Base-by-base conservation (phyloP, 1,140 invertebrate genomes). In the Brachystomella parvula region DNA sequence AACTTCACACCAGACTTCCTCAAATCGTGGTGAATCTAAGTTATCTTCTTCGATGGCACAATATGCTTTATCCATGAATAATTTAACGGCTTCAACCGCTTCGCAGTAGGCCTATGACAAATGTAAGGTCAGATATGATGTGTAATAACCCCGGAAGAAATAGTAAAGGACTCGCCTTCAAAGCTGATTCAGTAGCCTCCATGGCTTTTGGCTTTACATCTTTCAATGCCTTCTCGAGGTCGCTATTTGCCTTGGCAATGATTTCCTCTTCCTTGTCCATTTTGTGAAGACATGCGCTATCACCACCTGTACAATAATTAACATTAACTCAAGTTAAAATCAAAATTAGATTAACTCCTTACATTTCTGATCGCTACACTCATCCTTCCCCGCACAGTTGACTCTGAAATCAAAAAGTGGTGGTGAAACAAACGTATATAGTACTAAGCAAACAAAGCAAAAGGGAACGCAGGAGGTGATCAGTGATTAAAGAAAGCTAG, bases 21-120 rank as follows among this genome's bases (percentile, higher is more conserved):
- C 71, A 47, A 73, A 73, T 9, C 64, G 68, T 33, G 71, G 71
- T 29, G 71, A 73, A 17, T 68, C 69, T 29, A 73, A 58, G 32
- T 60, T 65, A 21, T 71, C 69, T 19, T 70, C 64, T 33, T 68
- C 69, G 33, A 73, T 68, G 15, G 71, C 71, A 63, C 71, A 73
- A 53, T 73, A 73, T n/a, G 64, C 69, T 33, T 66, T 67, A 33
- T 73, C 69, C 68, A 73, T 69, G 57, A 73, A 73, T n/a, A 47
- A 35, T 49, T 71, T 70, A 32, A 71, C 71, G 15, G 61, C 24
- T 31, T 68, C 71, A 3, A 53, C 49, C 19, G 71, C 69, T 29
- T 70, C 71, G 24, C 71, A 73, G 44, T 70, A 73, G 15, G 64
- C 71, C 66, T 73, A 44, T 49, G 49, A 49, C 24, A 47, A 2